Evolutionary conservation across 2,113 vertebrate genomes (phyloP), one percentile per base, ranked within the genome.

Genomic region (Sprattus sprattus): DNA sequence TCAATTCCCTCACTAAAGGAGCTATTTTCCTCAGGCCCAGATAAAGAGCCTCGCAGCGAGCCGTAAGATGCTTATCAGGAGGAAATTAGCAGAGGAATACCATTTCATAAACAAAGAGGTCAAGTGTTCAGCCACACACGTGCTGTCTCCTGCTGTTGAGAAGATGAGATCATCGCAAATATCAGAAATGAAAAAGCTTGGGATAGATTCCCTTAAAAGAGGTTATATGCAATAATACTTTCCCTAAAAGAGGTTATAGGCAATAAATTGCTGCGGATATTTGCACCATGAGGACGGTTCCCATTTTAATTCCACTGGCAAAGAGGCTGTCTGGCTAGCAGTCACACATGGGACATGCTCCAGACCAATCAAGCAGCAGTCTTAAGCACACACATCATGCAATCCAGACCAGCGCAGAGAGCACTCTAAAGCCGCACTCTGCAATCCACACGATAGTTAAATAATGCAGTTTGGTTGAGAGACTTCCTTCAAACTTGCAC

Each of bases 31-130:
- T 88, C 85, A 57, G 87, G 91, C 87, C 80, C 81, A 93, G 93
- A 95, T 94, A 93, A 95, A 93, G 93, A 92, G 92, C 90, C 93
- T 93, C 89, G 92, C 92, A 90, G 89, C 89, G 91, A 93, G 93
- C 92, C 91, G 92, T 93, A 93, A 93, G 93, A 95, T 95, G 92
- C 91, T 93, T 95, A 95, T 95, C 95, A 91, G 89, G 89, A 91
- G 94, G 93, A 94, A 95, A 95, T 95, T 94, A 95, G 92, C 90
- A 87, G 89, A 92, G 89, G 89, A 92, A 94, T 92, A 92, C 75
- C 75, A 91, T 92, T 94, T 92, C 90, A 90, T 89, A 95, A 95
- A 95, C 93, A 95, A 94, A 93, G 92, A 93, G 92, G 91, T 92
- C 92, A 93, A 95, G 91, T 89, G 89, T 93, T 71, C 10, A 71